Evolutionary conservation across 2,888 invertebrate genomes (phyloP), one percentile per base, ranked within the genome.

Genomic region (Mactromeris polynyma): DNA sequence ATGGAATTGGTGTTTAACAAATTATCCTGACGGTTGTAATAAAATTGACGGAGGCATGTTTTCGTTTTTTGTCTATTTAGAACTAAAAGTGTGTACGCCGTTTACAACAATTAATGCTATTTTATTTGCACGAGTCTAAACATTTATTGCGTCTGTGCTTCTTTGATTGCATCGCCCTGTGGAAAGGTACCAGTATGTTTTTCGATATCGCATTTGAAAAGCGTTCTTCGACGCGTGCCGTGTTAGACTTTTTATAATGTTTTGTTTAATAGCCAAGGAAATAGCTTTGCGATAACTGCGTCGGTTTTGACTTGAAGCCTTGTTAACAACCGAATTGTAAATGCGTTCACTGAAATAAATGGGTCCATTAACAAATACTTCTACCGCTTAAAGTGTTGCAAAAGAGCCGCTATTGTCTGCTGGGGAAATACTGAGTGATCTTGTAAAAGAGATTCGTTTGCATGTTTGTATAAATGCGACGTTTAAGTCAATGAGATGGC

Each of bases 1-100:
- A 64, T 64, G 21, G 6, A 26, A 26, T 64, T 6, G 6, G 9
- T 2, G 26, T 64, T 64, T 11, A 26, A 26, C 21, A 26, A 26
- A 64, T 26, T 26, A 4, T 26, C 58, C 58, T 21, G 58, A n/a
- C 26, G 58, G 46, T 46, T 64, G n/a, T 64, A 64, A 64, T 64
- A 4, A 64, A 64, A 64, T 64, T 26, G 58, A 26, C 26, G 58
- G 7, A 26, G n/a, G 58, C 58, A 64, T n/a, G 2, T 9, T 26
- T 64, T n/a, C 58, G 26, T 64, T 26, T 58, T 64, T 64, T 64
- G 58, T 26, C 58, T 64, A 64, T 64, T 64, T 64, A 64, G 26
- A 26, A 26, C 58, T 26, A 64, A 64, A 58, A 64, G 26, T n/a
- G 26, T 64, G 3, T 64, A 26, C 26, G 58, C 58, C 26, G 58